A percentile compares a stretch with the other conserved stretches of the same genome.
Conservation (phyloP, 2,113 vertebrate species). For the Genyomyrus donnyi region DNA sequence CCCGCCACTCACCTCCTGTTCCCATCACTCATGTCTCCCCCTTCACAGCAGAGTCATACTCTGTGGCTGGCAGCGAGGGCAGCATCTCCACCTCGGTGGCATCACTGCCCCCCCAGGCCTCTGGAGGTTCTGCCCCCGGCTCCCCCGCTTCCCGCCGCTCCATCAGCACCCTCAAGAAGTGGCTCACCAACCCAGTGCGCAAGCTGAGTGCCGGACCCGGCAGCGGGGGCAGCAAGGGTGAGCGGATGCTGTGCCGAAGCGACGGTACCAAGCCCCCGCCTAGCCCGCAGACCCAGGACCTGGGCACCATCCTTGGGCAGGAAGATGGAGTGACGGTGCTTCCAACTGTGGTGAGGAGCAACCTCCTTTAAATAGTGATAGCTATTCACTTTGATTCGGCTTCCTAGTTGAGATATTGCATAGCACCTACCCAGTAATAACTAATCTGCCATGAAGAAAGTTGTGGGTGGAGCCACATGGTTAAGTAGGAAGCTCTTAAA, state of each 20-base stretch:
- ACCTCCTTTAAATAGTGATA: neutral
- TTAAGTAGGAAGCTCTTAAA: neutral
- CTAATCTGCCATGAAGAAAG: neutral
- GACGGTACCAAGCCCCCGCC: slow-evolving; percentile 38
- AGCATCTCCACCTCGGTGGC: slow-evolving; percentile 61
- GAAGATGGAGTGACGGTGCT: slow-evolving; percentile 33
- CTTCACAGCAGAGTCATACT: slow-evolving; percentile 63
- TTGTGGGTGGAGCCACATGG: neutral
- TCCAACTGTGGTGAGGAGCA: slow-evolving; percentile 44
- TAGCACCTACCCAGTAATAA: neutral
- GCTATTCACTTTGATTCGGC: neutral
- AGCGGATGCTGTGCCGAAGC: slow-evolving; percentile 48
- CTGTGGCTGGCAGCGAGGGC: slow-evolving; percentile 66
- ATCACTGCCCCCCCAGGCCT: slow-evolving; percentile 59
- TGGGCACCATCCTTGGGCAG: slow-evolving; percentile 41
- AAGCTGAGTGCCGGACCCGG: slow-evolving; percentile 52
- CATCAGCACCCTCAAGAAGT: slow-evolving; percentile 66
- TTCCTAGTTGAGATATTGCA: neutral
- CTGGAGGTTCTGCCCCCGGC: slow-evolving; percentile 51
- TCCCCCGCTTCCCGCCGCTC: slow-evolving; percentile 60
- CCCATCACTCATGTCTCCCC: neutral
- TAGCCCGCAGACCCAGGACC: slow-evolving; percentile 36
- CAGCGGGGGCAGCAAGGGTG: slow-evolving; percentile 42
- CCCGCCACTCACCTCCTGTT: neutral
- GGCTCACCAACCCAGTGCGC: slow-evolving; percentile 66